Evolutionary conservation across 2,797 vertebrate species (phyloP), one percentile per base, ranked within the genome.

Genomic region (Sebastolobus alascanus): DNA sequence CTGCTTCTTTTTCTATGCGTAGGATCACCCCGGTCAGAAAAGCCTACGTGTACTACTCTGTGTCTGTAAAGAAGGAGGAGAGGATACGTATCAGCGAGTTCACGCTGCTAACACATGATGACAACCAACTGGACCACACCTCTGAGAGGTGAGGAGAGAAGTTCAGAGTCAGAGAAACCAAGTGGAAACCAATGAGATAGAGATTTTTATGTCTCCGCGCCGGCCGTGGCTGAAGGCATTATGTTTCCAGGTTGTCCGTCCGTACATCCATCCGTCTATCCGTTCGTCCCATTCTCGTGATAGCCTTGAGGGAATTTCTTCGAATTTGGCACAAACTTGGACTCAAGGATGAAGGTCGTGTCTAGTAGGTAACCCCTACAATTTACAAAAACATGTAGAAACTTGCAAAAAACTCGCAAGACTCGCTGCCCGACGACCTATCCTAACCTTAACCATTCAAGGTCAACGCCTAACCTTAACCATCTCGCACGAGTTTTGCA

Each of bases 41-140:
- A 82, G 96, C 95, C 25, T 97, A 97, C 1, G 96, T 97, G 20
- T 97, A 97, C 82, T 97, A 97, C 83, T 97, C 96, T 1, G 94
- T 96, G 50, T 94, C 93, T 4, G 90, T 94, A 20, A 96, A 95
- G 79, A 96, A 75, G 84, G 84, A 96, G 82, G 96, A 97, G 90
- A 94, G 86, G 85, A 96, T 97, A 79, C 89, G 96, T n/a, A 89
- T 97, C 87, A 96, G 96, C 13, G 96, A 97, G 90, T 97, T 97
- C 84, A 87, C 89, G 0, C 79, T 97, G 75, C 95, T 94, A 20
- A 11, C 76, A 4, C 73, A 93, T 1, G 95, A 97, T 35, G 93
- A 95, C 65, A 97, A 97, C 90, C 95, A 95, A 63, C 87, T 97
- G 6, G 96, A 97, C 85, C 96, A 96, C 88, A 88, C 89, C 2